A percentile compares a stretch with the other conserved stretches of the same genome.
These are phyloP conservation scores for Theropithecus gelada DNA, from an alignment of 2,113 vertebrate species.

Conservation along the genomic window DNA sequence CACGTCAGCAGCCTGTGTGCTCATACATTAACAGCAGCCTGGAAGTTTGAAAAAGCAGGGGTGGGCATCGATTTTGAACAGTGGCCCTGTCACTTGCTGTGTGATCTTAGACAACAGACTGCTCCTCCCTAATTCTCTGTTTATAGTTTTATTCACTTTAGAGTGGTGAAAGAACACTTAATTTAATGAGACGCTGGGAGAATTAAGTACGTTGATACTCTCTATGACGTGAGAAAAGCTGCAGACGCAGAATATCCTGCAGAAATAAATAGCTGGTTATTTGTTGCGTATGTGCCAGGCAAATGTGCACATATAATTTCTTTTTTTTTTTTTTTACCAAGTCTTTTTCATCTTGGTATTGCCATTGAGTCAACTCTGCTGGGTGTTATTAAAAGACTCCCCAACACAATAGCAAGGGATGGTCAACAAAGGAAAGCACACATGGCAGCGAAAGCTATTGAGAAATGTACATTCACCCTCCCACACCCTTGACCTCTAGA, in stretches of 20 bases:
- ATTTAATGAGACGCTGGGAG: neutral
- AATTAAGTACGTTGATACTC: neutral
- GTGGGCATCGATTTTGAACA: neutral
- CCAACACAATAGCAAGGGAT: slow-evolving; percentile 76
- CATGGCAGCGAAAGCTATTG: slow-evolving; percentile 68
- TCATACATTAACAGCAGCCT: accelerated
- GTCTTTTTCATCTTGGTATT: slow-evolving; percentile 58
- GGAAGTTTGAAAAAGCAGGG: neutral
- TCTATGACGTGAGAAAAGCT: neutral
- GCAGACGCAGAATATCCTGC: accelerated
- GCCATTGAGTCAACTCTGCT: slow-evolving; percentile 77
- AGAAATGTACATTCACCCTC: slow-evolving; percentile 62
- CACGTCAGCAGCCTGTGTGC: neutral
- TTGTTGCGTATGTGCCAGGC: neutral
- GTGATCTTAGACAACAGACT: neutral
- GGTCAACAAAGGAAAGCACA: slow-evolving; percentile 65
- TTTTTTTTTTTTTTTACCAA: neutral
- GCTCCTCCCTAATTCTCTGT: neutral
- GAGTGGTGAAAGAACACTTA: neutral
- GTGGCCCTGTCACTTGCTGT: neutral
- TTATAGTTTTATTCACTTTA: neutral
- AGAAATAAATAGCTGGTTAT: neutral
- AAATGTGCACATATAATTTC: neutral
- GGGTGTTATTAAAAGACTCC: slow-evolving; percentile 86
- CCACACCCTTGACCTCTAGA: slow-evolving; percentile 84